phyloP scores from a whole-genome alignment of 2,113 vertebrate species.

The Chroicocephalus ridibundus region DNA sequence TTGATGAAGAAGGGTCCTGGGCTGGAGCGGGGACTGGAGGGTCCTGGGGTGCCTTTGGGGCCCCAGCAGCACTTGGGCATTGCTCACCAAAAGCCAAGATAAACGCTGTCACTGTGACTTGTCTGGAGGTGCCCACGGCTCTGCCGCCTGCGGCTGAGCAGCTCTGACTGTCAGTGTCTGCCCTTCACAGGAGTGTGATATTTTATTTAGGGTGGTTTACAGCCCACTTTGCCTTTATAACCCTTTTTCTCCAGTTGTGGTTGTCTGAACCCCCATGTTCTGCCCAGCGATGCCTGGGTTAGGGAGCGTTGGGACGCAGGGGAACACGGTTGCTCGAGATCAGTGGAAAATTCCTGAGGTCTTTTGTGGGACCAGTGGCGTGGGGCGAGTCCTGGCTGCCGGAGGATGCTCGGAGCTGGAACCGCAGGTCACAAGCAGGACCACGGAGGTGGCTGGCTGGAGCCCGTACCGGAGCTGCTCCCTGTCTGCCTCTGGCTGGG shows the following conservation, averaged over 20 bases:
- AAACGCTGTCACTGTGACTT: background rate
- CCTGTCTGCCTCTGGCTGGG: background rate
- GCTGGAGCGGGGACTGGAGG: background rate
- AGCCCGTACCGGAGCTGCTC: background rate
- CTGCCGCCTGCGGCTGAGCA: background rate
- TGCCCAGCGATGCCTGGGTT: background rate
- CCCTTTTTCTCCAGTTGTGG: background rate
- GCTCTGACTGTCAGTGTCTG: fast-evolving
- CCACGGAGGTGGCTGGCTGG: background rate
- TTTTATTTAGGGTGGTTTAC: background rate
- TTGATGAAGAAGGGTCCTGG: too few species aligned
- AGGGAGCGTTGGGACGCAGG: fast-evolving
- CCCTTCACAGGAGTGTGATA: background rate
- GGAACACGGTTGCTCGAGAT: background rate
- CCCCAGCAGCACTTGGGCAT: fast-evolving
- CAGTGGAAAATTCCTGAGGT: background rate
- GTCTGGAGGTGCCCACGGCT: background rate
- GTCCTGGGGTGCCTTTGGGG: background rate
- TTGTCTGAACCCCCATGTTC: background rate
- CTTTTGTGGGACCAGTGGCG: background rate
- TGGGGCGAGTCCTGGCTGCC: background rate
- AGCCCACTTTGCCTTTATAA: background rate
- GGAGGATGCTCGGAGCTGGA: background rate
- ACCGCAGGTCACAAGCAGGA: fast-evolving
- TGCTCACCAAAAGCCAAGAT: background rate